Conservation (phyloP, 2,888 invertebrate species). For the Torymus aiolomorphi region DNA sequence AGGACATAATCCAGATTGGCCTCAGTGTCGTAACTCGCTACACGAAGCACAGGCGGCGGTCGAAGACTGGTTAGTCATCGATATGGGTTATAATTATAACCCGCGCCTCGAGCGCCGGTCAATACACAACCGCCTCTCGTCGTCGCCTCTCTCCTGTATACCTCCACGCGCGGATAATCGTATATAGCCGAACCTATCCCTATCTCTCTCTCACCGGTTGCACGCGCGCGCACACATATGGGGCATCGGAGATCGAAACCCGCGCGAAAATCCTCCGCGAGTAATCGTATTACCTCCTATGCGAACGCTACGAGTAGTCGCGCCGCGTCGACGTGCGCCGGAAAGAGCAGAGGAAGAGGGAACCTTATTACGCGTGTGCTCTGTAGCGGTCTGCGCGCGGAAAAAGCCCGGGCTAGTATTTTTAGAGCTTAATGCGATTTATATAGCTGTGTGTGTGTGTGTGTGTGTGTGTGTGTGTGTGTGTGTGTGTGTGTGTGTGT, state of each 20-base stretch:
- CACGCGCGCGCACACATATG: constrained; percentile 42
- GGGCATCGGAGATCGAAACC: constrained; percentile 42
- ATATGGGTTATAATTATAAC: constrained; percentile 46
- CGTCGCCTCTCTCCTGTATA: neutral
- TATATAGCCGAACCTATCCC: too few relatives aligned
- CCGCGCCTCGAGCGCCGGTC: neutral
- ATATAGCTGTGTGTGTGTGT: too few relatives aligned
- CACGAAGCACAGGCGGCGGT: neutral
- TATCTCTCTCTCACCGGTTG: neutral
- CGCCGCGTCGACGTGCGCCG: too few relatives aligned
- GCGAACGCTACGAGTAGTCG: too few relatives aligned
- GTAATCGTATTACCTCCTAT: constrained; percentile 47
- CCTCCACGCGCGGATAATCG: constrained; percentile 15
- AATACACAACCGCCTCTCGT: constrained; percentile 7
- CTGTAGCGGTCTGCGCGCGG: too few relatives aligned
- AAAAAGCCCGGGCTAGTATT: too few relatives aligned
- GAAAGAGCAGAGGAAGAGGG: too few relatives aligned
- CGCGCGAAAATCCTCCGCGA: constrained; percentile 20
- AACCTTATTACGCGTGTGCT: too few relatives aligned
- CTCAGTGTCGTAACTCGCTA: neutral
- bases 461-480: too few relatives aligned
- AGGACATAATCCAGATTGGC: constrained; percentile 4
- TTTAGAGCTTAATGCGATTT: too few relatives aligned
- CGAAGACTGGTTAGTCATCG: constrained; percentile 30
- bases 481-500: too few relatives aligned